A percentile compares a stretch with the other conserved stretches of the same genome.
phyloP scores from a whole-genome alignment of 2,888 invertebrate genomes.

The Apodemia zela region DNA sequence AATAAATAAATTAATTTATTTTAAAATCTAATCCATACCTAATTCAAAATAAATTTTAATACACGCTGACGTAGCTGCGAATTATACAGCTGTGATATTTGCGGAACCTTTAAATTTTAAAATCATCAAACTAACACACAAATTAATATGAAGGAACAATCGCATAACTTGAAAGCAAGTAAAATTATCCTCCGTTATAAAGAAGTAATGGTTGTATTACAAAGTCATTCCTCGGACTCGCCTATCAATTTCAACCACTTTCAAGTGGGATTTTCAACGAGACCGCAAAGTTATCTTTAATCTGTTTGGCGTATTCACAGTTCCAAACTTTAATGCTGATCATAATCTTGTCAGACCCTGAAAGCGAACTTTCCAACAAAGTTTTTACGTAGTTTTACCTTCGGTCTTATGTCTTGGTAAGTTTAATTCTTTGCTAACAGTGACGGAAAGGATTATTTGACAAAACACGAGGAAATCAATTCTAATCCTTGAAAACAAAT shows the following conservation, averaged over 20 bases:
- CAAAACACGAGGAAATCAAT: background rate
- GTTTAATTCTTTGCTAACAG: background rate
- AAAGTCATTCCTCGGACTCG: constrained; percentile 26
- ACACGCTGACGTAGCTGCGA: no score
- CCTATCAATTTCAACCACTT: constrained; percentile 47
- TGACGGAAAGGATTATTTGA: background rate
- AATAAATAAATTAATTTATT: no score
- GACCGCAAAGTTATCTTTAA: constrained; percentile 50
- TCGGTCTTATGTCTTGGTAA: background rate
- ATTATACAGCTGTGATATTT: background rate
- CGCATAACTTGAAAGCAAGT: constrained; percentile 17
- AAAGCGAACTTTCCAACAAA: constrained; percentile 32
- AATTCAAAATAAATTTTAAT: no score
- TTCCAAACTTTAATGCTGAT: constrained; percentile 61
- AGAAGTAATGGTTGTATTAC: constrained; percentile 20
- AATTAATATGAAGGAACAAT: constrained; percentile 21
- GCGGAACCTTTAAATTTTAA: constrained; percentile 1
- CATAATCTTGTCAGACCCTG: constrained; percentile 67
- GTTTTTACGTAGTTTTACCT: constrained; percentile 20
- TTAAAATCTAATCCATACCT: no score
- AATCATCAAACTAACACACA: background rate
- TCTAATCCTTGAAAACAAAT: no score
- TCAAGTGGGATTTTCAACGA: constrained; percentile 58
- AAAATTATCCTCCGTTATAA: constrained; percentile 12
- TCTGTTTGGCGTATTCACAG: constrained; percentile 52